Conservation (phyloP, 35 echinoderm and acorn worm species). For the Holothuria glaberrima region DNA sequence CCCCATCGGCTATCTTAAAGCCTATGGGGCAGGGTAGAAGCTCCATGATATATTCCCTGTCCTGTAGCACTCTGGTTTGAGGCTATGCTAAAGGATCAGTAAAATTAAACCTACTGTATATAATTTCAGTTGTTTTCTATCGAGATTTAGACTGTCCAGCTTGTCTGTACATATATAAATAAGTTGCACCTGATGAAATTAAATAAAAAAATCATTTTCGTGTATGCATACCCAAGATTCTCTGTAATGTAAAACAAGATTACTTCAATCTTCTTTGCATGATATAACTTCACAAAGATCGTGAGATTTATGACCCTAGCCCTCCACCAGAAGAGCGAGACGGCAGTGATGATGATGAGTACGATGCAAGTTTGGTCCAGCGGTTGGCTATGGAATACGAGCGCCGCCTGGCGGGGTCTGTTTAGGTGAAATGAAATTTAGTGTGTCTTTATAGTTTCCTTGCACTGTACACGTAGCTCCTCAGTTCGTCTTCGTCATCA, state of each 20-base stretch:
- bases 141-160: no score
- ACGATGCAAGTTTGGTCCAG: constrained; percentile 1
- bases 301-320: constrained; percentile 66
- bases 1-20: no score
- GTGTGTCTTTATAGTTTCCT: neutral
- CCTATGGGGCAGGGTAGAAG: no score
- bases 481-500: neutral
- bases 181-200: no score
- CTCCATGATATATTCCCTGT: no score
- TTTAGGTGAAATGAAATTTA: constrained; percentile 17
- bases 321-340: constrained; percentile 58
- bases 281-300: constrained; percentile 30
- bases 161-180: no score
- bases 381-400: constrained; percentile 31
- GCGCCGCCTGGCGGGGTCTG: constrained; percentile 22
- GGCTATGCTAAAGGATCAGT: no score
- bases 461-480: neutral
- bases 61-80: no score
- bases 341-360: constrained; percentile 66
- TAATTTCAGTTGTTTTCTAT: no score
- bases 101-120: no score
- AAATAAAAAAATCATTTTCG: no score
- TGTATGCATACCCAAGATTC: neutral
- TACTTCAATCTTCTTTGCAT: constrained; percentile 49
- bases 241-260: neutral